phyloP scores from a whole-genome alignment of 2,888 invertebrate species.

The Myathropa florea region DNA sequence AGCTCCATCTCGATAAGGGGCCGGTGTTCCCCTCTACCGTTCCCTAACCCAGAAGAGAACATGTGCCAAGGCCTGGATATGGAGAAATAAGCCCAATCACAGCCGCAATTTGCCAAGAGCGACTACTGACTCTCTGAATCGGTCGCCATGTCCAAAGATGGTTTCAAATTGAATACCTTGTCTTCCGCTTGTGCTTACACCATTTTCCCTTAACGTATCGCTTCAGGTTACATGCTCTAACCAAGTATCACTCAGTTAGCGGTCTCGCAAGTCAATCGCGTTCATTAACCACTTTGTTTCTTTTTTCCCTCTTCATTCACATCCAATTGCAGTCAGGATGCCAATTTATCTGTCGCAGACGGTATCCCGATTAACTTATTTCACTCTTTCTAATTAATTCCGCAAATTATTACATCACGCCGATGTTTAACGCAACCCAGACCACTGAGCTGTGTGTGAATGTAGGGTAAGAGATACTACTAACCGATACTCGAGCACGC shows the following conservation, averaged over 20 bases:
- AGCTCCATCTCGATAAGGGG: no score
- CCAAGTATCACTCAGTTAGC: background rate
- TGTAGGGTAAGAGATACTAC: background rate
- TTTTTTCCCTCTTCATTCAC: background rate
- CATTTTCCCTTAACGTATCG: background rate
- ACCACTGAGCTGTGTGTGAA: background rate
- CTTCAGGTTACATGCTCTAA: background rate
- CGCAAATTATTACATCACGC: background rate
- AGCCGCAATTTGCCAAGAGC: background rate
- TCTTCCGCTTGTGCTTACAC: background rate
- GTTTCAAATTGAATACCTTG: background rate
- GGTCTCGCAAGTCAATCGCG: background rate
- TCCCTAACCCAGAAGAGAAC: no score
- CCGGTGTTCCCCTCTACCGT: no score
- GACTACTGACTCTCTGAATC: background rate
- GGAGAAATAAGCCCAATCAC: background rate
- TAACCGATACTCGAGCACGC: background rate
- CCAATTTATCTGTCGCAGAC: slow-evolving; percentile 3
- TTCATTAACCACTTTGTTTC: background rate
- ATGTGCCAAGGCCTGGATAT: background rate
- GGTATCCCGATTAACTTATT: slow-evolving; percentile 32
- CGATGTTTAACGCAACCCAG: background rate
- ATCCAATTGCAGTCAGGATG: background rate
- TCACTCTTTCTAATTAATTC: background rate
- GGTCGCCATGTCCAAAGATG: background rate